Conservation (phyloP, 2,797 vertebrate genomes). For the Neopelma chrysocephalum region DNA sequence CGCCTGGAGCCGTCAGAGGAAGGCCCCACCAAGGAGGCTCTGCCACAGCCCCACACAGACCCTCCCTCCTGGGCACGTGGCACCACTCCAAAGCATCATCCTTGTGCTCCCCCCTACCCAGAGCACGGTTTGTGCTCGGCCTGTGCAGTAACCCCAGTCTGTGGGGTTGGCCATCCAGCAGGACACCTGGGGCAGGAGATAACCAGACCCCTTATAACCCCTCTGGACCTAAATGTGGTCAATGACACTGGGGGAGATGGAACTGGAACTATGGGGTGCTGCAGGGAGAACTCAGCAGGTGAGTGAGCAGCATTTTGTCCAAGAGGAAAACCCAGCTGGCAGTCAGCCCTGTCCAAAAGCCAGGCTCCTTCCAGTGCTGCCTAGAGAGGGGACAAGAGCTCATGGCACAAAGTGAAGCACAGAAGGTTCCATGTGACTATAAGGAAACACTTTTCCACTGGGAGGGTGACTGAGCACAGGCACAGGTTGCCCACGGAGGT, state of each 20-base stretch:
- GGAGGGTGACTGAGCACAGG: not conserved
- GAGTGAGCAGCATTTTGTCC: not conserved
- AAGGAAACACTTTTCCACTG: not conserved
- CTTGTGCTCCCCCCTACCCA: not conserved
- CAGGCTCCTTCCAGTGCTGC: not conserved
- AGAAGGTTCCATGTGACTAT: not conserved
- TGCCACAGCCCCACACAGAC: not conserved
- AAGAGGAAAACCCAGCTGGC: not conserved
- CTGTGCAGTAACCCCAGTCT: not conserved
- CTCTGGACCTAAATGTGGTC: not conserved
- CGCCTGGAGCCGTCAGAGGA: accelerated
- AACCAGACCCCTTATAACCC: not conserved
- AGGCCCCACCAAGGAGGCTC: not conserved
- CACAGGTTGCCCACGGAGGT: not conserved
- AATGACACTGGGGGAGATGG: not conserved
- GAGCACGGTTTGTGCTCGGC: not conserved
- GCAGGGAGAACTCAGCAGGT: not conserved
- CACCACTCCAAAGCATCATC: not conserved
- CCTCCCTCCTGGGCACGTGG: accelerated
- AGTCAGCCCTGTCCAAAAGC: not conserved
- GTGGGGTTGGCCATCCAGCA: not conserved
- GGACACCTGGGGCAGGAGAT: not conserved
- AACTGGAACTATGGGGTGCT: not conserved
- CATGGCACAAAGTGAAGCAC: not conserved
- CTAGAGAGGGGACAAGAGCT: not conserved